Percentiles rank a stretch among this genome's conserved stretches.
phyloP scores from a whole-genome alignment of 2,888 invertebrate genomes.

The Lordiphosa fenestrarum region DNA sequence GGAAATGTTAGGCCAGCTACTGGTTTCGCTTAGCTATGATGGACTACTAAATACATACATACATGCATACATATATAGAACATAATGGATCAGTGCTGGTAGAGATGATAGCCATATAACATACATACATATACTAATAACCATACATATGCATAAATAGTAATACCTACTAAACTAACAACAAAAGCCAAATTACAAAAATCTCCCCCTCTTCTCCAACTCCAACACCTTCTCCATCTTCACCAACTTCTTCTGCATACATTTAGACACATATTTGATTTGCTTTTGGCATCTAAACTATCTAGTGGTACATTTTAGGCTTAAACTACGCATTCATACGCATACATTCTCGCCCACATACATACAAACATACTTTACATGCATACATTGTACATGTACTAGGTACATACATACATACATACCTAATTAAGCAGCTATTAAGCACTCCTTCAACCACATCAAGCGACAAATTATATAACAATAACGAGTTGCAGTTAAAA shows the following conservation, averaged over 20 bases:
- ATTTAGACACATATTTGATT: slow-evolving; percentile 14
- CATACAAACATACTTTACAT: slow-evolving; percentile 10
- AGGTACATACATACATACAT: slow-evolving; percentile 30
- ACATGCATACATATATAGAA: slow-evolving; percentile 29
- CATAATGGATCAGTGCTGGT: neutral
- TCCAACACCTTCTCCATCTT: slow-evolving; percentile 14
- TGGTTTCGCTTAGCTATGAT: slow-evolving; percentile 58
- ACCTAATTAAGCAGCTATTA: slow-evolving; percentile 23
- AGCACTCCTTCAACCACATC: slow-evolving; percentile 25
- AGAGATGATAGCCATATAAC: slow-evolving; percentile 36
- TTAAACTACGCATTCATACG: slow-evolving; percentile 24
- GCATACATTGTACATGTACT: slow-evolving; percentile 38
- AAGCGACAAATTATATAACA: slow-evolving; percentile 57
- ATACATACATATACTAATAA: slow-evolving; percentile 24
- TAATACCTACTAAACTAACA: slow-evolving; percentile 39
- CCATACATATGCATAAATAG: slow-evolving; percentile 22
- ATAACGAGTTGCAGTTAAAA: slow-evolving; percentile 72
- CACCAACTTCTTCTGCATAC: neutral
- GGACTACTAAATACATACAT: slow-evolving; percentile 23
- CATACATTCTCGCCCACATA: slow-evolving; percentile 42
- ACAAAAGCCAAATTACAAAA: slow-evolving; percentile 22
- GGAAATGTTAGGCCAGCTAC: slow-evolving; percentile 61
- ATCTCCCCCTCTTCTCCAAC: slow-evolving; percentile 16
- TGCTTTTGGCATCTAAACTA: slow-evolving; percentile 14
- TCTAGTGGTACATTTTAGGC: slow-evolving; percentile 6